Percentiles rank a stretch among this genome's conserved stretches.
Conservation (phyloP, 2,888 invertebrate species). For the Chrysomela aeneicollis region DNA sequence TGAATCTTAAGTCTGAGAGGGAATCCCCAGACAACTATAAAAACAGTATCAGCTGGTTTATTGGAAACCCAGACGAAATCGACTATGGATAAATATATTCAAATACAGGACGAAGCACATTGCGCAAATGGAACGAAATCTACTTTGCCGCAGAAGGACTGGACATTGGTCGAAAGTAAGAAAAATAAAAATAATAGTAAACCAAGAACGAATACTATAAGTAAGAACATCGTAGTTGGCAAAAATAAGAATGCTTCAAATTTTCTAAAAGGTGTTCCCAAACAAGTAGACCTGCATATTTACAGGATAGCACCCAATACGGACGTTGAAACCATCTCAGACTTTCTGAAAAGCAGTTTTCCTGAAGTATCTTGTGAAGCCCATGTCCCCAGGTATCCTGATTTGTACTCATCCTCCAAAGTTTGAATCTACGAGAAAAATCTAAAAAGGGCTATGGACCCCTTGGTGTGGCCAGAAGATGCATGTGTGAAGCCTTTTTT, state of each 20-base stretch:
- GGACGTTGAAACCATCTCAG: conserved; percentile 5
- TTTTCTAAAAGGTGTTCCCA: conserved; percentile 15
- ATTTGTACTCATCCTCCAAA: conserved; percentile 18
- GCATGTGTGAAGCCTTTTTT: conserved; percentile 16
- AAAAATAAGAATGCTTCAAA: conserved; percentile 12
- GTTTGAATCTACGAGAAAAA: conserved; percentile 12
- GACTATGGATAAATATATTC: conserved; percentile 22
- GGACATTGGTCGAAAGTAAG: conserved; percentile 14
- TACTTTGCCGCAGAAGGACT: conserved; percentile 7
- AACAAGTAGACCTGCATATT: conserved; percentile 13
- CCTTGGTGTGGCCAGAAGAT: conserved; percentile 14
- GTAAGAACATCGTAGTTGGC: conserved; percentile 9
- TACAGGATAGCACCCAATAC: conserved; percentile 18
- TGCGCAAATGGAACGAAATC: conserved; percentile 10
- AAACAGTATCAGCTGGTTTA: conserved; percentile 13
- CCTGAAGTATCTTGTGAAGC: conserved; percentile 16
- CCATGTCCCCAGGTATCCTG: conserved; percentile 6
- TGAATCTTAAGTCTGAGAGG: conserved; percentile 8
- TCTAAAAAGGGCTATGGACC: conserved; percentile 6
- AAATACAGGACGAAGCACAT: conserved; percentile 18
- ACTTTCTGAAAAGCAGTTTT: conserved; percentile 6
- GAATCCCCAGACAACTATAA: conserved; percentile 7
- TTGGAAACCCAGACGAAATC: conserved; percentile 8
- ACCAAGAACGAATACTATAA: conserved; percentile 7
- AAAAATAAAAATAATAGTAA: conserved; percentile 12